Conservation (phyloP, 2,797 vertebrate genomes). For the Rhinoraja longicauda region DNA sequence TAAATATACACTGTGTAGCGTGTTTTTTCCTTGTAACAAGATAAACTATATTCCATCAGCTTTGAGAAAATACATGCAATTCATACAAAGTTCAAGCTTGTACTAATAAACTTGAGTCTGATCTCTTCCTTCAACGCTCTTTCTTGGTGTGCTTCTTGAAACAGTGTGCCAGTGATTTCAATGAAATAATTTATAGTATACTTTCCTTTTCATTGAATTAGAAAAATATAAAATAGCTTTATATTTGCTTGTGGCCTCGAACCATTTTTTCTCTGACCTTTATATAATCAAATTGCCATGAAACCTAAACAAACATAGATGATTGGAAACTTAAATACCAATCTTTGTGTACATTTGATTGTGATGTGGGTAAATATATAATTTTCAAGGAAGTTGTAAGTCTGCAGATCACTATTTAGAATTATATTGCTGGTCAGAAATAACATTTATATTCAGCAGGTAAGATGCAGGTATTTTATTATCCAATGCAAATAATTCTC, state of each 20-base stretch:
- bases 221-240: not conserved
- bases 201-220: not conserved
- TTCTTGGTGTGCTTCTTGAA: slow-evolving; percentile 9
- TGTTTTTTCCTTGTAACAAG: slow-evolving; percentile 34
- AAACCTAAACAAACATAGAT: not conserved
- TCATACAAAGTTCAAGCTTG: slow-evolving; percentile 31
- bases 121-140: slow-evolving; percentile 7
- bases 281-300: not conserved
- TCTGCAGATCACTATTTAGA: not conserved
- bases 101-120: slow-evolving; percentile 36
- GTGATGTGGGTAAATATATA: not conserved
- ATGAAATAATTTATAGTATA: not conserved
- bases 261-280: not conserved
- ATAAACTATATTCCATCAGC: slow-evolving; percentile 31
- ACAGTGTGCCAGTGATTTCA: slow-evolving; percentile 19
- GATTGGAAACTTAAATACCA: not conserved
- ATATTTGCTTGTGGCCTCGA: not conserved
- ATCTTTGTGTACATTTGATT: not conserved
- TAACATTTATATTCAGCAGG: not conserved
- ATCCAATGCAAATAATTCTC: slow-evolving; percentile 23
- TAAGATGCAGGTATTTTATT: not conserved
- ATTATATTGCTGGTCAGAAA: slow-evolving; percentile 1
- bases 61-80: slow-evolving; percentile 33
- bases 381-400: not conserved
- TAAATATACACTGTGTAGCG: slow-evolving; percentile 37